phyloP scores from a whole-genome alignment of 2,797 vertebrate genomes.

The Sparidentex hasta region DNA sequence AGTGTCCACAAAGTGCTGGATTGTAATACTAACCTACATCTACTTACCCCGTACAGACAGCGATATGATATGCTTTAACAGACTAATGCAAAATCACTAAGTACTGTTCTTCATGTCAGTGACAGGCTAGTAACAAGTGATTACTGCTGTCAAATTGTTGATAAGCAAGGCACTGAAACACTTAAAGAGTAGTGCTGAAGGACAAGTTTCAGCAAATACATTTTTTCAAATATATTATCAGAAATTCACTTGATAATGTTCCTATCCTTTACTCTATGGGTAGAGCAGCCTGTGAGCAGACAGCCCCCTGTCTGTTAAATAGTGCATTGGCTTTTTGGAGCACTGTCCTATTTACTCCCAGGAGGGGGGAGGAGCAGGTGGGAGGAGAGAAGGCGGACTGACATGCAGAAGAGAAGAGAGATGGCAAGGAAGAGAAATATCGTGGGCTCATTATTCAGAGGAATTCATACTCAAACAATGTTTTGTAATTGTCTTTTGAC shows the following conservation, averaged over 20 bases:
- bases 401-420: not conserved
- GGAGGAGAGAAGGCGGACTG: slow-evolving; percentile 10
- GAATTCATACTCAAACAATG: not conserved
- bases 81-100: not conserved
- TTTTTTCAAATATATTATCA: not conserved
- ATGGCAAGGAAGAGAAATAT: not conserved
- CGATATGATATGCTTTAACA: not conserved
- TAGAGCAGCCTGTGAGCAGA: not conserved
- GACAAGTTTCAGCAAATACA: not conserved
- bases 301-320: not conserved
- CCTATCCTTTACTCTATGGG: too few species aligned
- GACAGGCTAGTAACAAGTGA: not conserved
- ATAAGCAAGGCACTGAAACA: not conserved
- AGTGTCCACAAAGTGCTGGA: not conserved
- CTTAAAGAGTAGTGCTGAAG: not conserved
- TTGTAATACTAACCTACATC: not conserved
- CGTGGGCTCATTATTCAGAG: slow-evolving; percentile 7
- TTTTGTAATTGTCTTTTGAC: slow-evolving; percentile 19
- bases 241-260: not conserved
- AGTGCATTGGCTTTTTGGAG: not conserved
- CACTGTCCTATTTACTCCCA: slow-evolving; percentile 10
- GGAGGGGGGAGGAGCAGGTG: slow-evolving; percentile 5
- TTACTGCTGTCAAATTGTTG: not conserved
- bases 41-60: not conserved
- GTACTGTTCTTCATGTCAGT: not conserved